These are phyloP conservation scores for Nyctalus aviator DNA, from an alignment of 2,797 vertebrate genomes.

Conservation along the genomic window DNA sequence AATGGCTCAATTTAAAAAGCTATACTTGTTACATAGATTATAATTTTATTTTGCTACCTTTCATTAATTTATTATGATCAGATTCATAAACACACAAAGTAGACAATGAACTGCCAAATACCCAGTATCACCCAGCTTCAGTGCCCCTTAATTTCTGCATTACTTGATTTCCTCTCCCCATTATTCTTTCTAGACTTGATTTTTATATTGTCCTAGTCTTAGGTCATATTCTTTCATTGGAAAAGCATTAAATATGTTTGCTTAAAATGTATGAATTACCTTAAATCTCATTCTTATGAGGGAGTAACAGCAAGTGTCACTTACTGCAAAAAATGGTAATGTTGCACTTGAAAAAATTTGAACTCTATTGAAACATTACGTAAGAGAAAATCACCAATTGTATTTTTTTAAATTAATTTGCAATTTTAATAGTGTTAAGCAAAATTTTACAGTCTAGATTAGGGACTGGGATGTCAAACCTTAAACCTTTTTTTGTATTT, in stretches of 20 bases:
- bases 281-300: constrained; percentile 41
- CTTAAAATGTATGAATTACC: constrained; percentile 17
- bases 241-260: constrained; percentile 27
- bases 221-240: background rate
- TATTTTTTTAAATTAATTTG: background rate
- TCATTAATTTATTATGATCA: background rate
- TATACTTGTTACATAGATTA: constrained; percentile 9
- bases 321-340: constrained; percentile 4
- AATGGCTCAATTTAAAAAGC: constrained; percentile 40
- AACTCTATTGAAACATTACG: constrained; percentile 23
- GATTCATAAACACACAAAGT: constrained; percentile 14
- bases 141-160: background rate
- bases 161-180: background rate
- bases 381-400: constrained; percentile 7
- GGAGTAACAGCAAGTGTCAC: background rate
- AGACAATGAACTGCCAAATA: background rate
- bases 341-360: constrained; percentile 29
- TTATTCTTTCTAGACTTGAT: background rate
- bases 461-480: background rate
- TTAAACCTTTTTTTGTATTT: background rate
- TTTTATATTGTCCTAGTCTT: constrained; percentile 11
- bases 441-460: background rate
- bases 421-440: background rate
- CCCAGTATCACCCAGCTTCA: background rate
- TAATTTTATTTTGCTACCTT: background rate